Evolutionary conservation across 2,888 invertebrate species (phyloP).

Genomic region (Seira ritae): DNA sequence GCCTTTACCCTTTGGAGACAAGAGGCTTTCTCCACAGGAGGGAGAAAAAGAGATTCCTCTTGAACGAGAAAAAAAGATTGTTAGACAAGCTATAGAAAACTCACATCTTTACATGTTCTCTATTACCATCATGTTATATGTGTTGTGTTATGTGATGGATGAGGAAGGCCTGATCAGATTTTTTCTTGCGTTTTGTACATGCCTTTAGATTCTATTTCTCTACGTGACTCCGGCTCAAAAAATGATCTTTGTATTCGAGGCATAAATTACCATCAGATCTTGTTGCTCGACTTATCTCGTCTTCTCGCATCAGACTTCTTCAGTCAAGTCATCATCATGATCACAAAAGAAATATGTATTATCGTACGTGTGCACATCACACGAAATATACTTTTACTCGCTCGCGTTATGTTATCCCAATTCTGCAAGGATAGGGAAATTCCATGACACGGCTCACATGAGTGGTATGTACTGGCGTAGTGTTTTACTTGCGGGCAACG

Average conservation of each 20-base stretch:
- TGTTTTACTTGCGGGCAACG: no score
- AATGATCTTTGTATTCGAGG: conserved; percentile 57
- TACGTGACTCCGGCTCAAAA: conserved; percentile 53
- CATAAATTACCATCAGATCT: conserved; percentile 61
- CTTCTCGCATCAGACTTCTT: no score
- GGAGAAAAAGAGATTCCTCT: conserved; percentile 48
- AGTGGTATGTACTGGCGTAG: no score
- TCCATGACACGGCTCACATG: no score
- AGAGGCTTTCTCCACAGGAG: conserved; percentile 54
- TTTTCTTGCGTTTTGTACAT: no score
- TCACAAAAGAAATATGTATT: background rate
- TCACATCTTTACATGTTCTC: conserved; percentile 31
- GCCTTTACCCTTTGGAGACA: conserved; percentile 59
- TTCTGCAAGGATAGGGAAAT: no score
- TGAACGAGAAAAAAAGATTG: conserved; percentile 44
- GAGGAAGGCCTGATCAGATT: conserved; percentile 59
- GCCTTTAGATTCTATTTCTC: conserved; percentile 51
- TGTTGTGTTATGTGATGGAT: conserved; percentile 62
- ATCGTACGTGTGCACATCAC: conserved; percentile 38
- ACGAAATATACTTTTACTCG: conserved; percentile 23
- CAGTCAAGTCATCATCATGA: background rate
- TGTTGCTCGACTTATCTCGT: conserved; percentile 54
- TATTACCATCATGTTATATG: conserved; percentile 50
- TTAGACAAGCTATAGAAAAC: conserved; percentile 20
- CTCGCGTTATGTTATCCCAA: no score